Percentiles rank a stretch among this genome's conserved stretches.
phyloP scores from a whole-genome alignment of 2,797 vertebrate genomes.

The Macrochelys suwanniensis region DNA sequence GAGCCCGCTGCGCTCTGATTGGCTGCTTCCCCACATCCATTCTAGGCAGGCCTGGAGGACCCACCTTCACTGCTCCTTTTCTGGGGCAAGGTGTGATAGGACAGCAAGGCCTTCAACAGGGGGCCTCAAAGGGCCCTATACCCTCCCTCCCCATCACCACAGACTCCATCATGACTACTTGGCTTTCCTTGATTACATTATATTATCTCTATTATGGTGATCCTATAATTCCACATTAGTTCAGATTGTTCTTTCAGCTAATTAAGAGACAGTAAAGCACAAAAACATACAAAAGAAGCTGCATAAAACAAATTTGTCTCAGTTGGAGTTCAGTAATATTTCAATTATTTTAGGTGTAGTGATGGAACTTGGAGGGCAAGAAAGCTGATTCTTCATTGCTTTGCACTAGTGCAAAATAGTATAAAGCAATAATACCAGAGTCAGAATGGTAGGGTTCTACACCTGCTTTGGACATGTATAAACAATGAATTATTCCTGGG shows the following conservation, averaged over 20 bases:
- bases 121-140: neutral
- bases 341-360: neutral
- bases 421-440: neutral
- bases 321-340: rapidly evolving
- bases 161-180: neutral
- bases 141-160: neutral
- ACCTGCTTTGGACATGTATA: neutral
- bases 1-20: neutral
- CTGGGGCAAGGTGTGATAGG: too few species aligned
- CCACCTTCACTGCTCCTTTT: neutral
- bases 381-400: neutral
- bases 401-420: neutral
- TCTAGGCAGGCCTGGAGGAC: neutral
- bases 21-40: neutral
- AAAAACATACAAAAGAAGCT: rapidly evolving
- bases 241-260: neutral
- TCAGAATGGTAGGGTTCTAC: neutral
- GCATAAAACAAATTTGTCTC: neutral
- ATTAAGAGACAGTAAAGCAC: neutral
- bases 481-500: too few species aligned
- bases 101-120: neutral
- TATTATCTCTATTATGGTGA: neutral
- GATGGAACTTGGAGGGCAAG: neutral
- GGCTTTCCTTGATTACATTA: neutral
- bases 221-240: neutral